Conservation (phyloP, 2,797 vertebrate species). For the Botia almorhae region DNA sequence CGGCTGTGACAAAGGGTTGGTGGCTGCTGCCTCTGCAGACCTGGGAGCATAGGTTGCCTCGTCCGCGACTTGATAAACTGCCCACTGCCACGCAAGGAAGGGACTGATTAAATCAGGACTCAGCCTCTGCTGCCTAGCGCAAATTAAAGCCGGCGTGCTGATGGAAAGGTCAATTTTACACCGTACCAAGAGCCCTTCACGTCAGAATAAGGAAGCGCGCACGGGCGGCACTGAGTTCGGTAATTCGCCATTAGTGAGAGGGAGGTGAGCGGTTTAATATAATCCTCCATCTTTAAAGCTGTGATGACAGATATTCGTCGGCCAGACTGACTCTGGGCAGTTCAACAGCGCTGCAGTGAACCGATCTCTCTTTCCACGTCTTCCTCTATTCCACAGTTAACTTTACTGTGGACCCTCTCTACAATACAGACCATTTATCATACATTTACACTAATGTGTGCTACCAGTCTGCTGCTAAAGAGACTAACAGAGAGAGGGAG, state of each 20-base stretch:
- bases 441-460: neutral
- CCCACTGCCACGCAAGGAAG: conserved; percentile 50
- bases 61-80: conserved; percentile 51
- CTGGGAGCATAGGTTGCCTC: conserved; percentile 41
- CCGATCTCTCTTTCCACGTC: conserved; percentile 21
- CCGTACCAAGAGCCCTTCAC: conserved; percentile 56
- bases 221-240: conserved; percentile 38
- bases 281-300: conserved; percentile 47
- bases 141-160: conserved; percentile 63
- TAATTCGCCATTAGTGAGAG: conserved; percentile 54
- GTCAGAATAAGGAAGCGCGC: conserved; percentile 49
- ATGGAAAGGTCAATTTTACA: conserved; percentile 70
- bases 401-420: conserved; percentile 1
- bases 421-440: conserved; percentile 11
- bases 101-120: conserved; percentile 64
- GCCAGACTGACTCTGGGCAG: neutral
- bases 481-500: conserved; percentile 46
- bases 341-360: neutral
- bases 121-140: conserved; percentile 55
- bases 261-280: conserved; percentile 52
- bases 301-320: conserved; percentile 39
- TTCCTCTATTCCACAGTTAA: conserved; percentile 10
- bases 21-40: conserved; percentile 23
- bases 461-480: conserved; percentile 45
- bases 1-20: conserved; percentile 21